A percentile compares a stretch with the other conserved stretches of the same genome.
These are phyloP conservation scores for Ploceus nigricollis DNA, from an alignment of 2,113 vertebrate genomes.

Conservation along the genomic window DNA sequence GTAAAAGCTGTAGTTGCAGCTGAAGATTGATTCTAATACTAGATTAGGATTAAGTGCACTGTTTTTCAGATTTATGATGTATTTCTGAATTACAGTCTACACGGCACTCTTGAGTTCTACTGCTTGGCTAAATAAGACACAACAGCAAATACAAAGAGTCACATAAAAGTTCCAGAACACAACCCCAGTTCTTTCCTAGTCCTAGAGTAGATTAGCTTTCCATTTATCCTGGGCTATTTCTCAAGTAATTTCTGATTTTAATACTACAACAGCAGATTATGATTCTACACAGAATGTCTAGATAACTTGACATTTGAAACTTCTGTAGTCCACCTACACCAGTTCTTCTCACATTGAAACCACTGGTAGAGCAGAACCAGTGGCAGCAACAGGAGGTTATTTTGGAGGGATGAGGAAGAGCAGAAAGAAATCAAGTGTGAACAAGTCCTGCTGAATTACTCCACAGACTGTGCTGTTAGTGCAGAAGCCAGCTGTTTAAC, in stretches of 20 bases:
- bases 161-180: neutral
- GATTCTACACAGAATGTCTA: neutral
- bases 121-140: neutral
- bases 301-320: neutral
- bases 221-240: neutral
- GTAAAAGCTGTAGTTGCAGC: neutral
- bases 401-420: neutral
- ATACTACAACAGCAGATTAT: neutral
- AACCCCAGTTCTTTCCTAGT: neutral
- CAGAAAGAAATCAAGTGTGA: neutral
- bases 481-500: conserved; percentile 65
- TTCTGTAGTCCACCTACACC: neutral
- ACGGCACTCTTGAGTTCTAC: neutral
- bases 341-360: neutral
- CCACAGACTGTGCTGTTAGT: conserved; percentile 31
- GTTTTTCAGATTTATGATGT: neutral
- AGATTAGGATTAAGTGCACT: neutral
- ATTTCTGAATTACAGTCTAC: neutral
- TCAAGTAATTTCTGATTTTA: neutral
- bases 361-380: neutral
- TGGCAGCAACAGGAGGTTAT: neutral
- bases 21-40: neutral
- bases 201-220: neutral
- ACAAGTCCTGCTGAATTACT: conserved; percentile 55
- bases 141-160: neutral